Evolutionary conservation across 2,888 invertebrate genomes (phyloP), one percentile per base, ranked within the genome.

Genomic region (Aleiodes leptofemur): DNA sequence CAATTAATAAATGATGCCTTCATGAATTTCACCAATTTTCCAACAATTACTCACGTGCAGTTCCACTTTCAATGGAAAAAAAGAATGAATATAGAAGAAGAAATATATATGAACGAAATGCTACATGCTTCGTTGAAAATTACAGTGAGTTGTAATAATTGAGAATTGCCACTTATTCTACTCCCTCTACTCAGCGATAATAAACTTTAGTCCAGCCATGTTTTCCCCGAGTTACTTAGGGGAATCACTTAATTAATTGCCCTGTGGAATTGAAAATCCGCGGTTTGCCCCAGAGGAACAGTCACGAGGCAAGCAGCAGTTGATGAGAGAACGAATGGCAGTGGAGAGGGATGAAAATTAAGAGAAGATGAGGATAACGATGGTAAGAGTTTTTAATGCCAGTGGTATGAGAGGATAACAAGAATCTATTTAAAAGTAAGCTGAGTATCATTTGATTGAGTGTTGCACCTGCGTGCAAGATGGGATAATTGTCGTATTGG

Each of bases 221-320:
- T 43, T 43, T 43, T 43, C 43, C 43, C 43, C 11, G 43, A 43
- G 43, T 43, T 43, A 43, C 43, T 43, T 43, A 43, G 43, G 8
- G 43, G 43, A 43, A 43, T 43, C 43, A 43, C 43, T 43, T 43
- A 43, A 43, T 43, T 43, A 43, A 43, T 43, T 43, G 43, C 77
- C 61, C 72, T 77, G 80, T 80, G 80, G 80, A 83, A 83, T 81
- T 82, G 82, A 83, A 83, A 82, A 83, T 78, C 76, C 53, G 16
- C 14, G 53, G 14, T 53, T 16, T 53, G n/a, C 14, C 53, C 53
- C 53, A 0, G 53, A 53, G 53, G 53, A 9, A 16, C 16, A 16
- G 53, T 53, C 16, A 53, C 53, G 53, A 53, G 16, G 16, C 43
- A 23, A 23, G 23, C 23, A 53, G 51, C n/a, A 16, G 9, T 16